Conservation (phyloP, 2,888 invertebrate genomes). For the Coecobrya sp. region DNA sequence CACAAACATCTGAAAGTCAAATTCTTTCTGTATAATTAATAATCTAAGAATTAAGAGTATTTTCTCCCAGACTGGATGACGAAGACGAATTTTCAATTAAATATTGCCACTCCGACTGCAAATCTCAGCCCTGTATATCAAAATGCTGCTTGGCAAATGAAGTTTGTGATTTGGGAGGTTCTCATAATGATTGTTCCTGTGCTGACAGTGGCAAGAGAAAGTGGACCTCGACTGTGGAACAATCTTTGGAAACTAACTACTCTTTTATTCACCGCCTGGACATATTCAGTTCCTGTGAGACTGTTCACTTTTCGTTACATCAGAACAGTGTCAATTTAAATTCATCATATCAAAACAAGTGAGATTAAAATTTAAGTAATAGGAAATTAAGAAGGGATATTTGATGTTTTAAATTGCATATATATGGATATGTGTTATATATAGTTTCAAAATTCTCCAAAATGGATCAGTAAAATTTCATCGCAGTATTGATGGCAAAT, state of each 20-base stretch:
- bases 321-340: background rate
- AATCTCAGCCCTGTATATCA: background rate
- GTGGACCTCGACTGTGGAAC: background rate
- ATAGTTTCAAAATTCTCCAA: slow-evolving; percentile 2
- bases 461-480: slow-evolving; percentile 24
- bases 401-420: no score
- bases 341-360: background rate
- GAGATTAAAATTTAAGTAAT: background rate
- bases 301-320: slow-evolving; percentile 1
- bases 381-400: no score
- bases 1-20: no score
- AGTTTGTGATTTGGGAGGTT: slow-evolving; percentile 11
- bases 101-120: slow-evolving; percentile 36
- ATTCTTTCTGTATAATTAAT: no score
- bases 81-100: slow-evolving; percentile 4
- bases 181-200: background rate
- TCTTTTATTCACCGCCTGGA: background rate
- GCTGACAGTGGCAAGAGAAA: background rate
- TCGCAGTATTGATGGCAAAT: background rate
- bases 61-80: background rate
- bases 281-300: no score
- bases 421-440: background rate
- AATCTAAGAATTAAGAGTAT: no score
- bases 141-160: slow-evolving; percentile 50
- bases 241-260: background rate